Evolutionary conservation across 2,113 vertebrate genomes (phyloP).

Genomic region (Carollia perspicillata): DNA sequence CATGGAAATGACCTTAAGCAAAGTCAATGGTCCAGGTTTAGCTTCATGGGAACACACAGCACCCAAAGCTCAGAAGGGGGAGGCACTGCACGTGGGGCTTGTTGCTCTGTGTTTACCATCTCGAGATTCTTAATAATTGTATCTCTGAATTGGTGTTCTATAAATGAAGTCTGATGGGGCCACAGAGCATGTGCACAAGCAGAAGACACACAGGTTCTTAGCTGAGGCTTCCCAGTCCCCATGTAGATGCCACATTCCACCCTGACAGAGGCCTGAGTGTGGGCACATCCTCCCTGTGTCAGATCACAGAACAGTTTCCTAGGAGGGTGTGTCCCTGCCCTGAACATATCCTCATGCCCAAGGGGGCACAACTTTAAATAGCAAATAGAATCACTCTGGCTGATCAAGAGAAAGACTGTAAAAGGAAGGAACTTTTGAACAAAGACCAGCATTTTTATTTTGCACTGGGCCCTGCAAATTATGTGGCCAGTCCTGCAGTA

Average conservation of each 20-base stretch:
- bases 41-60: background rate
- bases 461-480: background rate
- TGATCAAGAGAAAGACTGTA: background rate
- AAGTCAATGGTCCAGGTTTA: background rate
- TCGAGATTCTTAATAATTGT: background rate
- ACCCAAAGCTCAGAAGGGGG: background rate
- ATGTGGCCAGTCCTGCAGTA: background rate
- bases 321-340: background rate
- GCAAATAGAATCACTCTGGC: background rate
- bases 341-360: background rate
- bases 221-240: accelerated
- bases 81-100: background rate
- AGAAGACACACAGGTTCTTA: background rate
- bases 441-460: background rate
- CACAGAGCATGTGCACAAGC: too few species aligned
- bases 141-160: background rate
- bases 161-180: background rate
- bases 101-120: background rate
- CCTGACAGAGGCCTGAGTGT: background rate
- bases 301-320: background rate
- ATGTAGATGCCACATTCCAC: accelerated
- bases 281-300: background rate
- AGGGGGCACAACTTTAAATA: background rate
- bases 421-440: background rate
- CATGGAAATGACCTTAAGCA: background rate